Evolutionary conservation across 2,113 vertebrate species (phyloP).

Genomic region (Callaeas wilsoni): DNA sequence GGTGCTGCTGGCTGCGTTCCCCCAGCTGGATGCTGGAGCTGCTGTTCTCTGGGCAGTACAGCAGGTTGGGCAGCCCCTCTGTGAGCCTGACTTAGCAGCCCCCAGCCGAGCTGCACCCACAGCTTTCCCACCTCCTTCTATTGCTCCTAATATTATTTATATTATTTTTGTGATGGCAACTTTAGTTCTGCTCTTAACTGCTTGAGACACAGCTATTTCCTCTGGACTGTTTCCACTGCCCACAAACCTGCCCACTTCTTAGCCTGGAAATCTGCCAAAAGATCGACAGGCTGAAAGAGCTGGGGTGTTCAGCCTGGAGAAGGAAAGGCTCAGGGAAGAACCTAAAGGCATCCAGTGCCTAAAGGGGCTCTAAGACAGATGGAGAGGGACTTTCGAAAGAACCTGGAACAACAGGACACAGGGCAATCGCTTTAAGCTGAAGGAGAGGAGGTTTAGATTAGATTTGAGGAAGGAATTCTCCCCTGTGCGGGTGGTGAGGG

Average conservation of each 20-base stretch:
- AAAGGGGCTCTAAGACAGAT: background rate
- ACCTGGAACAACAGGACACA: background rate
- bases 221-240: background rate
- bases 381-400: background rate
- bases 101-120: background rate
- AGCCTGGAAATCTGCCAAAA: background rate
- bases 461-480: background rate
- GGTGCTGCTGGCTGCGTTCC: background rate
- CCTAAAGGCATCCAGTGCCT: background rate
- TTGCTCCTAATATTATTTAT: background rate
- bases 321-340: background rate
- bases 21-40: background rate
- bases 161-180: background rate
- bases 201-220: background rate
- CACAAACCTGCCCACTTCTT: background rate
- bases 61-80: background rate
- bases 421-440: background rate
- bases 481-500: accelerated
- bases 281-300: background rate
- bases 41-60: background rate
- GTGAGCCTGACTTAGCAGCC: background rate
- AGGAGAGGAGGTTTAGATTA: background rate
- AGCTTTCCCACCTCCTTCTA: background rate
- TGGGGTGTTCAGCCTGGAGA: background rate
- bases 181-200: background rate